Conservation (phyloP, 1,140 invertebrate species). For the Diabrotica undecimpunctata region DNA sequence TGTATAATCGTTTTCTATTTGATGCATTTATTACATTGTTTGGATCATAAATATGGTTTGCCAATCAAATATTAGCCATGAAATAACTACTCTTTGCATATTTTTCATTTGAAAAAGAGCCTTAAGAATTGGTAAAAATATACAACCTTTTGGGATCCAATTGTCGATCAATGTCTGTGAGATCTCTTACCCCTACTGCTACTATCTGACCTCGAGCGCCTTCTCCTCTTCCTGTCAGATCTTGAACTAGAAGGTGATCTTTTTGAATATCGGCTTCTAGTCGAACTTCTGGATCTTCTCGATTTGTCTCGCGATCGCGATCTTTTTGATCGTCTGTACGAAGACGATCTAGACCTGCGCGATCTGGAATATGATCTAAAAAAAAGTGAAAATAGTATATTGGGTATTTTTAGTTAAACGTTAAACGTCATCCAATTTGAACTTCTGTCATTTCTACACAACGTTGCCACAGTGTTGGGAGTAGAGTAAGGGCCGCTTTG, state of each 20-base stretch:
- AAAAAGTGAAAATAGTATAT: neutral
- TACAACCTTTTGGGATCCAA: conserved; percentile 29
- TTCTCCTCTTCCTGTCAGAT: conserved; percentile 21
- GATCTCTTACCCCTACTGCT: conserved; percentile 44
- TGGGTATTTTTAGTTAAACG: too few relatives aligned
- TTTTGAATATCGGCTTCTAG: conserved; percentile 19
- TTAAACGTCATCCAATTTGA: too few relatives aligned
- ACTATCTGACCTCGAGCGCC: conserved; percentile 33
- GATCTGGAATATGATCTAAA: conserved; percentile 20
- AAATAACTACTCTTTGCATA: conserved; percentile 2
- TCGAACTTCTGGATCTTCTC: conserved; percentile 22
- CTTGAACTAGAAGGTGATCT: conserved; percentile 25
- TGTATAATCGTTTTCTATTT: too few relatives aligned
- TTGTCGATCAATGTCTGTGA: conserved; percentile 36
- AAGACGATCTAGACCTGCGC: conserved; percentile 19
- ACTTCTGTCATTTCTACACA: too few relatives aligned
- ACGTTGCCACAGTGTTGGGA: too few relatives aligned
- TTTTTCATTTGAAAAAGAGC: neutral
- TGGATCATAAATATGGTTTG: too few relatives aligned
- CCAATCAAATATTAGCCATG: too few relatives aligned
- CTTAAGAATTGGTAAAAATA: conserved; percentile 19
- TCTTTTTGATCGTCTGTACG: conserved; percentile 13
- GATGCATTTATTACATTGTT: too few relatives aligned
- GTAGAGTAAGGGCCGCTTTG: too few relatives aligned
- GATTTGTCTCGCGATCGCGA: conserved; percentile 24